Evolutionary conservation across 2,888 invertebrate genomes (phyloP).

Genomic region (Globia sparganii): DNA sequence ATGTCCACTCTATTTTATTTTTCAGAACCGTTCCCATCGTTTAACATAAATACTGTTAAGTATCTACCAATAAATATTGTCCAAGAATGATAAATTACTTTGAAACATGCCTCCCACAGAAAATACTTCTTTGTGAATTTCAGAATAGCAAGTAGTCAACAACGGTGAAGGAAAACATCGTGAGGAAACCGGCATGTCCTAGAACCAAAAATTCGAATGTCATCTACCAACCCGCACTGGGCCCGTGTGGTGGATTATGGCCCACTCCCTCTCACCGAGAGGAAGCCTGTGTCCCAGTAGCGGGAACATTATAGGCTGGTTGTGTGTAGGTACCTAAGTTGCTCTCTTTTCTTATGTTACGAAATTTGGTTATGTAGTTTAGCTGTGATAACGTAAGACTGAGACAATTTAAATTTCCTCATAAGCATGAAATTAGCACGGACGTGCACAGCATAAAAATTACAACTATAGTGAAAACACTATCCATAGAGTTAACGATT

Average conservation of each 20-base stretch:
- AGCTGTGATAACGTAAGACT: background rate
- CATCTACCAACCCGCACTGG: too few species aligned
- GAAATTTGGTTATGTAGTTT: background rate
- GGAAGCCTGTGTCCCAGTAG: too few species aligned
- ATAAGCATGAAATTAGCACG: background rate
- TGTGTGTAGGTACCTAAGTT: background rate
- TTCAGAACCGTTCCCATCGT: conserved; percentile 15
- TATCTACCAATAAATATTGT: conserved; percentile 39
- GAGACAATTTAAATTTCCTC: background rate
- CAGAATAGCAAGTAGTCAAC: background rate
- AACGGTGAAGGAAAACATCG: too few species aligned
- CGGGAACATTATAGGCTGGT: too few species aligned
- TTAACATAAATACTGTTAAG: conserved; percentile 37
- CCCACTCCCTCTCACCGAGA: too few species aligned
- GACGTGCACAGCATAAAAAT: background rate
- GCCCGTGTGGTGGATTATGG: too few species aligned
- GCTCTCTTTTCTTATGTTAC: background rate
- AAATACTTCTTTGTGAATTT: background rate
- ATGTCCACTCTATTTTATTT: conserved; percentile 36
- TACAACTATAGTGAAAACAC: background rate
- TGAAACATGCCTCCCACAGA: background rate
- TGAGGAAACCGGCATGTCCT: too few species aligned
- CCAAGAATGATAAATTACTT: conserved; percentile 28
- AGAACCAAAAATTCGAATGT: too few species aligned
- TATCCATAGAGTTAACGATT: too few species aligned